Evolutionary conservation across 2,888 invertebrate species (phyloP).

Genomic region (Cheilosia soror): DNA sequence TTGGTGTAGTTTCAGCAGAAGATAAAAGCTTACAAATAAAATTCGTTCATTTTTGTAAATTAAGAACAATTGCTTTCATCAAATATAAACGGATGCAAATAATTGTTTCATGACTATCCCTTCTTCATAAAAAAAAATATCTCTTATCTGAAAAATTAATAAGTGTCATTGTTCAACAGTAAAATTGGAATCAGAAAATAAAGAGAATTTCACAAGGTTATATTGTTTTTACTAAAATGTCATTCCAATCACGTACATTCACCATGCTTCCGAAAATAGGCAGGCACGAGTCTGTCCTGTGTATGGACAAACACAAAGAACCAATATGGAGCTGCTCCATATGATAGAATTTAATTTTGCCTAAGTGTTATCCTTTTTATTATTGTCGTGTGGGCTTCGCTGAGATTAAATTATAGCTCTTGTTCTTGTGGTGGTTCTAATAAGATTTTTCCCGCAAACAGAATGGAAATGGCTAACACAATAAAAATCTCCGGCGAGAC

Average conservation of each 20-base stretch:
- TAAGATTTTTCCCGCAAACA: constrained; percentile 13
- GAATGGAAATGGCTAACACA: constrained; percentile 22
- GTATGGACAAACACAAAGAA: constrained; percentile 14
- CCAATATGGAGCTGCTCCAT: constrained; percentile 30
- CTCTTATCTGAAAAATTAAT: constrained; percentile 38
- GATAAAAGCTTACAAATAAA: too few species aligned
- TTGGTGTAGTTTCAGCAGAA: too few species aligned
- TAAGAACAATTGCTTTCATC: not conserved
- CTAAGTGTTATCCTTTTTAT: constrained; percentile 66
- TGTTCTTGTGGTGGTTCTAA: constrained; percentile 12
- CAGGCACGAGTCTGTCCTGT: constrained; percentile 11
- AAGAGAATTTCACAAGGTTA: constrained; percentile 19
- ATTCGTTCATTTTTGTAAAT: too few species aligned
- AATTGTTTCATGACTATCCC: constrained; percentile 9
- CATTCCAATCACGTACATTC: constrained; percentile 36
- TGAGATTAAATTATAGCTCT: constrained; percentile 51
- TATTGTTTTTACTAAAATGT: constrained; percentile 26
- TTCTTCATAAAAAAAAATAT: not conserved
- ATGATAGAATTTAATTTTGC: constrained; percentile 60
- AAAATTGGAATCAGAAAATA: not conserved
- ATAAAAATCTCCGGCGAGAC: constrained; percentile 44
- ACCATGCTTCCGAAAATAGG: constrained; percentile 21
- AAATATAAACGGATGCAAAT: not conserved
- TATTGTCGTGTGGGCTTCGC: constrained; percentile 49
- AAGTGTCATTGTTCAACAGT: constrained; percentile 34